These are phyloP conservation scores for Molossus alvarezi DNA, from an alignment of 2,797 vertebrate species.

Conservation along the genomic window DNA sequence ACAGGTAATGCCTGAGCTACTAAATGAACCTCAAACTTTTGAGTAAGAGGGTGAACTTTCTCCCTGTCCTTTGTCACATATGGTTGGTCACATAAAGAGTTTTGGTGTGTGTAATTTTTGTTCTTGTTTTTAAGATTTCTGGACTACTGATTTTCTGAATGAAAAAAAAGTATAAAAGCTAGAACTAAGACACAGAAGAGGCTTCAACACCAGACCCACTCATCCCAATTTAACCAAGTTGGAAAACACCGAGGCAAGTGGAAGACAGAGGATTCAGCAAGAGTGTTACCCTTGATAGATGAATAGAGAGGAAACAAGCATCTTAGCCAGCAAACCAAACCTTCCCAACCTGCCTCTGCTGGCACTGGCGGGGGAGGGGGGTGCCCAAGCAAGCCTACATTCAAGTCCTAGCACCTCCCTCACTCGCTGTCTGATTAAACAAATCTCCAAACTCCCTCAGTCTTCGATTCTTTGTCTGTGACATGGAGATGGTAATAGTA, in stretches of 20 bases:
- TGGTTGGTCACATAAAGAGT: background rate
- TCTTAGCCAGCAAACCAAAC: background rate
- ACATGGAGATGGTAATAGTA: background rate
- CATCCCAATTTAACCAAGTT: background rate
- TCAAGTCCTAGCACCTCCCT: slow-evolving; percentile 1
- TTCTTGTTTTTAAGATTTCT: slow-evolving; percentile 1
- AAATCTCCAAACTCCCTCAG: background rate
- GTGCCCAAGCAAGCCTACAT: background rate
- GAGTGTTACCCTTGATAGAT: background rate
- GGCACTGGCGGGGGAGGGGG: background rate
- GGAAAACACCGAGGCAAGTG: background rate
- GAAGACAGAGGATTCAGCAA: background rate
- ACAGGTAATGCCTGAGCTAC: background rate
- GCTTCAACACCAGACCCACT: background rate
- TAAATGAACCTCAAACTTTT: slow-evolving; percentile 19
- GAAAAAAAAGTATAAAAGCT: background rate
- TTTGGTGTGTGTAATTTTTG: background rate
- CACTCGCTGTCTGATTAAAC: background rate
- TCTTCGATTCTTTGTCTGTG: slow-evolving; percentile 14
- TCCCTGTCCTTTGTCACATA: background rate
- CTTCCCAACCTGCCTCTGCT: background rate
- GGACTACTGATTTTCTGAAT: slow-evolving; percentile 4
- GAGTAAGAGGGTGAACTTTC: background rate
- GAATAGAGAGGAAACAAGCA: background rate
- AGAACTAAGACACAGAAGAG: background rate